phyloP scores from a whole-genome alignment of 2,113 vertebrate genomes.

The Charadrius vociferus region DNA sequence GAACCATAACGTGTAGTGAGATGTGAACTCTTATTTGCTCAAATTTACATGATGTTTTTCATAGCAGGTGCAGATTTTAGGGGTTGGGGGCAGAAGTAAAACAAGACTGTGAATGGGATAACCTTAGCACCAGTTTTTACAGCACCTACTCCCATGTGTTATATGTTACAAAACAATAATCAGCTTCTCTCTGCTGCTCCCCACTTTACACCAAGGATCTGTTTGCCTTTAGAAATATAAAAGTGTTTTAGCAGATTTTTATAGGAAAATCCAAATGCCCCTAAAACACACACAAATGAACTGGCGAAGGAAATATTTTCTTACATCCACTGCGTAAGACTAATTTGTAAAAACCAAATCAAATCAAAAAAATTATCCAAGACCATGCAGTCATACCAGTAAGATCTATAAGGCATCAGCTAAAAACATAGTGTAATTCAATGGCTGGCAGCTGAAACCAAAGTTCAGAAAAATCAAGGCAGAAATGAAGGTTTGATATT shows the following conservation, averaged over 20 bases:
- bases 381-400: accelerated
- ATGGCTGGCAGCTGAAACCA: background rate
- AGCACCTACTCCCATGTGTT: background rate
- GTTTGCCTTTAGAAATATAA: background rate
- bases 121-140: background rate
- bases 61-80: background rate
- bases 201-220: background rate
- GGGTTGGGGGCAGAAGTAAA: background rate
- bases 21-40: background rate
- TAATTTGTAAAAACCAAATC: background rate
- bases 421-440: background rate
- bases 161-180: background rate
- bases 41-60: background rate
- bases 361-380: background rate
- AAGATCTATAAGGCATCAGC: background rate
- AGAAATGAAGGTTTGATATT: background rate
- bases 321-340: background rate
- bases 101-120: background rate
- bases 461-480: background rate
- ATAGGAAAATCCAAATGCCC: background rate
- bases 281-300: background rate
- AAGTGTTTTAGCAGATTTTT: background rate
- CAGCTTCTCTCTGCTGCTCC: background rate
- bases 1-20: background rate
- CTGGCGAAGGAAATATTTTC: background rate